Base-by-base conservation (phyloP, 2,888 invertebrate species). In the Molorchus minor region DNA sequence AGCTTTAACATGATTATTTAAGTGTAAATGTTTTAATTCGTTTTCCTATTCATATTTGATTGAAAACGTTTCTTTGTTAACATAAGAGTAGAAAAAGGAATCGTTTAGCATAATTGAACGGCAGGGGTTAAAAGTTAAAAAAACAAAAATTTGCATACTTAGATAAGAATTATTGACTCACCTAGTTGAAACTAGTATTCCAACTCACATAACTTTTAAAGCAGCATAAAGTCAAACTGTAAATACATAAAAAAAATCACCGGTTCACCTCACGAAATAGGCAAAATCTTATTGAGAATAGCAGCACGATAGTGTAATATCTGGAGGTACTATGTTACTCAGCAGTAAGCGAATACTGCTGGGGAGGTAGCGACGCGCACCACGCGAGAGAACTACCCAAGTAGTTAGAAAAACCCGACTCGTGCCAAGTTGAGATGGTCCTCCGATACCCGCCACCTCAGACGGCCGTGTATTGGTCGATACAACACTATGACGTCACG, bases 391-490 rank as follows among this genome's bases (percentile, higher is more conserved):
- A 75, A 72, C 73, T 74, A 73, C 71, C 72, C 72, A 71, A 74
- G 72, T 71, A 73, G 75, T 71, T 67, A 69, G 67, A 71, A 72
- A 71, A n/a, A 71, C 74, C 72, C 71, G 73, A 75, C 76, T 73
- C 77, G 77, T 78, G 77, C 79, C 78, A 78, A 78, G 77, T 75
- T 74, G 74, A 77, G 76, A 77, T 75, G 78, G 76, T 79, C 78
- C 75, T 72, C 71, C 75, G 77, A 77, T 76, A 76, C 77, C 76
- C 78, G 78, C 77, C 76, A 76, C 76, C 73, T 72, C 74, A 71
- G 74, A 61, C 69, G 73, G 80, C 79, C 80, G 81, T 68, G 73
- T 76, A 81, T 81, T 81, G 80, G 81, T 78, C 77, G 77, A 77
- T 75, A 75, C 65, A 65, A 64, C 60, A 58, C 65, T 60, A 71